phyloP scores from a whole-genome alignment of 2,888 invertebrate genomes.

The Papilio elwesi region DNA sequence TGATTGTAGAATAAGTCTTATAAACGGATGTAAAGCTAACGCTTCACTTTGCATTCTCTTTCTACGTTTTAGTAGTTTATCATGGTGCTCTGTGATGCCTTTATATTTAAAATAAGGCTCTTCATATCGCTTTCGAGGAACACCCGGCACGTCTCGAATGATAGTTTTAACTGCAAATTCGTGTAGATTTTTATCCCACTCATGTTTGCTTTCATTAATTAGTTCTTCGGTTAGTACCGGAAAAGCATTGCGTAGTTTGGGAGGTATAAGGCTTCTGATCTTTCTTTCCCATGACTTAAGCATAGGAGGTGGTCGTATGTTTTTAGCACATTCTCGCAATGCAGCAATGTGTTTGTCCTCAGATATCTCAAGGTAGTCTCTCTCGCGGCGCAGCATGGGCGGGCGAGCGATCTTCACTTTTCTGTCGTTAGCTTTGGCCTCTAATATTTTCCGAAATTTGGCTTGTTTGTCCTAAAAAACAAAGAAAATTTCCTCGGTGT shows the following conservation, averaged over 20 bases:
- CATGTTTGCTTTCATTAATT: constrained; percentile 82
- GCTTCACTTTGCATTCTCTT: constrained; percentile 83
- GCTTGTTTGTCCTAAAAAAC: constrained; percentile 73
- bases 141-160: constrained; percentile 84
- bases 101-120: constrained; percentile 84
- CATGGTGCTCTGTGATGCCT: constrained; percentile 86
- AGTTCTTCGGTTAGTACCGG: constrained; percentile 80
- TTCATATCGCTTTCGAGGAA: constrained; percentile 72
- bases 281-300: constrained; percentile 84
- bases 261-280: constrained; percentile 84
- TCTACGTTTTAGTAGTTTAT: constrained; percentile 83
- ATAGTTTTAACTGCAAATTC: constrained; percentile 86
- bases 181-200: constrained; percentile 86
- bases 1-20: constrained; percentile 84
- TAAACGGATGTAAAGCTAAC: constrained; percentile 85
- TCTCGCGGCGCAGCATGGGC: constrained; percentile 63
- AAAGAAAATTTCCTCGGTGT: constrained; percentile 11
- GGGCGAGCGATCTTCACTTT: constrained; percentile 70
- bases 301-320: constrained; percentile 86
- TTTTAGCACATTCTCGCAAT: constrained; percentile 83
- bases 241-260: constrained; percentile 82
- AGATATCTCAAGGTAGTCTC: constrained; percentile 75
- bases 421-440: constrained; percentile 68
- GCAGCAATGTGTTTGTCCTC: constrained; percentile 82
- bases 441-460: constrained; percentile 69